Evolutionary conservation across 2,888 invertebrate species (phyloP).

Genomic region (Polyommatus icarus): DNA sequence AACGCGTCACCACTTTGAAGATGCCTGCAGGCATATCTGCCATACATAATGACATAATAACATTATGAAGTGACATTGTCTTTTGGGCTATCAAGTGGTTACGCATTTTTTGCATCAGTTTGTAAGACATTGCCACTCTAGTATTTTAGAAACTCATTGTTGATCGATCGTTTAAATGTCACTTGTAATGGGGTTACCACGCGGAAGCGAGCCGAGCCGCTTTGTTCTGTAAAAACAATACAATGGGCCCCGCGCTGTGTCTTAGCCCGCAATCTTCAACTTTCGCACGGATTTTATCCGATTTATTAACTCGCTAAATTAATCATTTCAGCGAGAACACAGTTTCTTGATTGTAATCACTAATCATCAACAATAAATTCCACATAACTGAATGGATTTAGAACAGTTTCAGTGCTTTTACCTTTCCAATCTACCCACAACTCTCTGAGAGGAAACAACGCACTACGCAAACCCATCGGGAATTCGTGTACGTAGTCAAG

Average conservation of each 20-base stretch:
- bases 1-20: too few relatives aligned
- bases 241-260: constrained; percentile 44
- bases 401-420: constrained; percentile 18
- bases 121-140: too few relatives aligned
- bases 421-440: neutral
- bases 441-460: too few relatives aligned
- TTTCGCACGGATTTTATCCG: constrained; percentile 50
- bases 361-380: too few relatives aligned
- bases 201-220: constrained; percentile 60
- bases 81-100: too few relatives aligned
- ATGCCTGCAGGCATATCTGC: too few relatives aligned
- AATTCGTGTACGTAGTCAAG: neutral
- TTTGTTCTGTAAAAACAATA: constrained; percentile 65
- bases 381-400: too few relatives aligned
- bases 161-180: constrained; percentile 74
- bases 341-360: constrained; percentile 32
- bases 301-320: constrained; percentile 2
- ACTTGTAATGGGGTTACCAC: constrained; percentile 66
- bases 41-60: too few relatives aligned
- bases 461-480: neutral
- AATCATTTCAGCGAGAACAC: constrained; percentile 46
- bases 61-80: too few relatives aligned
- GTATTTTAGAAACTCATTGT: too few relatives aligned
- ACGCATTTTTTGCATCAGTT: too few relatives aligned
- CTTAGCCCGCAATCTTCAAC: constrained; percentile 50